Percentiles rank a stretch among this genome's conserved stretches.
Evolutionary conservation across 2,888 invertebrate species (phyloP).

Genomic region (Orthosia gracilis): DNA sequence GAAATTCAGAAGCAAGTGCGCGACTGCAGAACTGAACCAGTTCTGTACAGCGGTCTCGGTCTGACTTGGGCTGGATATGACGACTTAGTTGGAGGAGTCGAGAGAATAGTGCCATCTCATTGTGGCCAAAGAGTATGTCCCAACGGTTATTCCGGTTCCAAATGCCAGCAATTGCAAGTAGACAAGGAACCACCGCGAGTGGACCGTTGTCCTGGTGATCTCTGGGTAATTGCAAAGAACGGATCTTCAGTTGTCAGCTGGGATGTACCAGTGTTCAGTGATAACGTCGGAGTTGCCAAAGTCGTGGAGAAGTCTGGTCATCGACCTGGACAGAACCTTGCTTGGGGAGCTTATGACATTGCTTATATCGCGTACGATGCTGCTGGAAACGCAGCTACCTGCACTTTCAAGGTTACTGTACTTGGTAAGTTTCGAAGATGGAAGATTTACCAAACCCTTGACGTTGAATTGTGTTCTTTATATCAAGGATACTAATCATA

Average conservation of each 20-base stretch:
- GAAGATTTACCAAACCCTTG: neutral
- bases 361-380: conserved; percentile 98
- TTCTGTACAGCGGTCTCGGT: conserved; percentile 96
- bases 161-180: conserved; percentile 96
- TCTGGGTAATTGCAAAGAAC: conserved; percentile 98
- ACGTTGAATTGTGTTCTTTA: neutral
- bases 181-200: conserved; percentile 97
- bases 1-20: conserved; percentile 98
- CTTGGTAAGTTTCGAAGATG: conserved; percentile 92
- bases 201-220: conserved; percentile 97
- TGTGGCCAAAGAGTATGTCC: conserved; percentile 98
- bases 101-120: conserved; percentile 97
- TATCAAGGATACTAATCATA: neutral
- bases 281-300: conserved; percentile 95
- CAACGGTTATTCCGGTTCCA: conserved; percentile 96
- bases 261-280: conserved; percentile 98
- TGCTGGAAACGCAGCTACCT: conserved; percentile 97
- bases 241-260: conserved; percentile 97
- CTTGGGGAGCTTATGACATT: conserved; percentile 98
- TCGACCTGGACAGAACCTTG: conserved; percentile 96
- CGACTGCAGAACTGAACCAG: conserved; percentile 97
- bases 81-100: conserved; percentile 96
- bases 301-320: conserved; percentile 97
- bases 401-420: conserved; percentile 97
- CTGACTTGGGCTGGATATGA: conserved; percentile 99